phyloP scores from a whole-genome alignment of 2,888 invertebrate species.

The Tricholauxania praeusta region DNA sequence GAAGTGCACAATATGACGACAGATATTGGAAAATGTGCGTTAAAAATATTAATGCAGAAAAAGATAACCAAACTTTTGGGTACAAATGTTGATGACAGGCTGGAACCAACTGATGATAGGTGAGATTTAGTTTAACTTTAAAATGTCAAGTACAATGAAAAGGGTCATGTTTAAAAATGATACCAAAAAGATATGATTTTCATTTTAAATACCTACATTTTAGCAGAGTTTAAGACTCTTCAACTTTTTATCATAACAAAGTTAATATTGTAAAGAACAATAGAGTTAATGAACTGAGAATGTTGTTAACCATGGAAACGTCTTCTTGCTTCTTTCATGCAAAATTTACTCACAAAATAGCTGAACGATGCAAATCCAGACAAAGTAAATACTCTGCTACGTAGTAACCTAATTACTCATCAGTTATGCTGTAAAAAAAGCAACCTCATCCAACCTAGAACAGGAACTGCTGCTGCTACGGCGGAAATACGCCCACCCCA shows the following conservation, averaged over 20 bases:
- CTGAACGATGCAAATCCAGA: conserved; percentile 15
- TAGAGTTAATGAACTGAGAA: conserved; percentile 22
- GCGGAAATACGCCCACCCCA: neutral
- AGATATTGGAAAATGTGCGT: neutral
- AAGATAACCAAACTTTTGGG: neutral
- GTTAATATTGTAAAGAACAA: conserved; percentile 7
- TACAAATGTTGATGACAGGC: no score
- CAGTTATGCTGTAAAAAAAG: neutral
- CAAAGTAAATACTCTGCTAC: neutral
- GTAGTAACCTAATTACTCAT: conserved; percentile 33
- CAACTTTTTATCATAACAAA: no score
- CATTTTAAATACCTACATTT: no score
- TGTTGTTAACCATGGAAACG: neutral
- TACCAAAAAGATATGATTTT: no score
- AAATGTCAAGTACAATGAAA: no score
- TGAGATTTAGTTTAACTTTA: no score
- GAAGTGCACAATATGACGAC: neutral
- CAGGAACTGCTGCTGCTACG: neutral
- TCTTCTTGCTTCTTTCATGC: neutral
- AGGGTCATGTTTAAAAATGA: no score
- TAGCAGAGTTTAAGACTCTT: no score
- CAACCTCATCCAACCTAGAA: neutral
- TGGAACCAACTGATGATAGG: no score
- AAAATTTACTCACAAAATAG: conserved; percentile 4
- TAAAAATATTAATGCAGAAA: neutral